A percentile compares a stretch with the other conserved stretches of the same genome.
These are phyloP conservation scores for Clarias platycephalus DNA, from an alignment of 2,797 vertebrate species.

Conservation along the genomic window DNA sequence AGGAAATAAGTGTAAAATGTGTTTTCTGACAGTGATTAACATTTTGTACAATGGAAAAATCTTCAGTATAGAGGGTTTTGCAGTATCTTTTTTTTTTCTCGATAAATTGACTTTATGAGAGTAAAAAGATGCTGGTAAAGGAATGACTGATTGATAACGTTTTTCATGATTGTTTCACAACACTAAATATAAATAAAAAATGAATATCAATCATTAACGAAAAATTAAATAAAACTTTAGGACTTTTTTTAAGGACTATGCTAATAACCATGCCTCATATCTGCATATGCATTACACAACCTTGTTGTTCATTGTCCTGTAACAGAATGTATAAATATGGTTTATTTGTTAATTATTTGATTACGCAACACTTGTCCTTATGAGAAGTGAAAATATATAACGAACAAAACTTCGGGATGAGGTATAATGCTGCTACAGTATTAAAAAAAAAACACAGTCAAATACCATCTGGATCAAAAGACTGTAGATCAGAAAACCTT, in stretches of 20 bases:
- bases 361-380: background rate
- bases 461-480: slow-evolving; percentile 47
- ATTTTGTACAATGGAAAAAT: background rate
- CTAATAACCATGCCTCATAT: background rate
- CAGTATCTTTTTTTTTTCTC: background rate
- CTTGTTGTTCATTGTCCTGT: background rate
- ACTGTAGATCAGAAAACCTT: slow-evolving; percentile 44
- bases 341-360: background rate
- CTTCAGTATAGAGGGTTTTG: background rate
- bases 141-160: background rate
- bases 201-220: background rate
- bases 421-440: slow-evolving; percentile 27
- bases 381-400: slow-evolving; percentile 11
- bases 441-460: slow-evolving; percentile 44
- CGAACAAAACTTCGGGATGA: slow-evolving; percentile 28
- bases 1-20: background rate
- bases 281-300: background rate
- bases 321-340: background rate
- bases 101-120: background rate
- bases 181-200: background rate
- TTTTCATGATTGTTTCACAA: background rate
- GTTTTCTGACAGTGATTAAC: too few relatives aligned
- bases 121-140: background rate
- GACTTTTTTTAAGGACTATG: background rate
- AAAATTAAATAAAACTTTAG: background rate